These are phyloP conservation scores for Achatina immaculata DNA, from an alignment of 1,140 invertebrate genomes.

Conservation along the genomic window DNA sequence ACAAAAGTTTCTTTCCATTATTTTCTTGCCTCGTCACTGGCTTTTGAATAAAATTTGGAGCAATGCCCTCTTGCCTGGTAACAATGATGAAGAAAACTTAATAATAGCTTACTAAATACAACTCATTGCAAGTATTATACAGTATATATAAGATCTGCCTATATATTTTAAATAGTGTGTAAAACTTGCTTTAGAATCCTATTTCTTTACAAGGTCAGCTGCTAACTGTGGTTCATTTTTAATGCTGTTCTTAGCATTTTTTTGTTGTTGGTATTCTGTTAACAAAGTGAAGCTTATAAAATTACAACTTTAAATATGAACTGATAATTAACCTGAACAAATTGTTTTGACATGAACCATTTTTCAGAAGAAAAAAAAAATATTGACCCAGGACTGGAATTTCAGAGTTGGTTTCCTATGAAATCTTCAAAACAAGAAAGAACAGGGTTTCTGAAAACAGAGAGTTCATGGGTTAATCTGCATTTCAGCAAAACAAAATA, in stretches of 20 bases:
- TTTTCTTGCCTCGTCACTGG: slow-evolving; percentile 96
- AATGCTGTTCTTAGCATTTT: not conserved
- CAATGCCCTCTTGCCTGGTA: slow-evolving; percentile 83
- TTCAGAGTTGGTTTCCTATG: not conserved
- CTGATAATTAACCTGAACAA: too few species aligned
- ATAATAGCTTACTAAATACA: not conserved
- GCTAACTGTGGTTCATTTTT: not conserved
- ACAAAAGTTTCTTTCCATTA: slow-evolving; percentile 93
- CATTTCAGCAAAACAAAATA: not conserved
- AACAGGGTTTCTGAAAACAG: not conserved
- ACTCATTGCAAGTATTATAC: not conserved
- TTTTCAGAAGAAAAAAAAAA: not conserved
- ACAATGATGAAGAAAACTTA: slow-evolving; percentile 25
- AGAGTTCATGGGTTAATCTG: not conserved
- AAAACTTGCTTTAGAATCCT: not conserved
- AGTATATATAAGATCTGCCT: not conserved
- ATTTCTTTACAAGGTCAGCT: not conserved
- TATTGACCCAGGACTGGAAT: not conserved
- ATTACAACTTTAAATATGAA: not conserved
- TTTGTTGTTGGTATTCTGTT: not conserved
- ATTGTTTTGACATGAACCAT: not conserved
- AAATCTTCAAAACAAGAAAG: not conserved
- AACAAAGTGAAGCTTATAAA: not conserved
- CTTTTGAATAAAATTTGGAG: slow-evolving; percentile 97
- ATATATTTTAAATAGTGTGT: not conserved